Conservation (phyloP, 2,888 invertebrate genomes). For the Glomeris marginata region DNA sequence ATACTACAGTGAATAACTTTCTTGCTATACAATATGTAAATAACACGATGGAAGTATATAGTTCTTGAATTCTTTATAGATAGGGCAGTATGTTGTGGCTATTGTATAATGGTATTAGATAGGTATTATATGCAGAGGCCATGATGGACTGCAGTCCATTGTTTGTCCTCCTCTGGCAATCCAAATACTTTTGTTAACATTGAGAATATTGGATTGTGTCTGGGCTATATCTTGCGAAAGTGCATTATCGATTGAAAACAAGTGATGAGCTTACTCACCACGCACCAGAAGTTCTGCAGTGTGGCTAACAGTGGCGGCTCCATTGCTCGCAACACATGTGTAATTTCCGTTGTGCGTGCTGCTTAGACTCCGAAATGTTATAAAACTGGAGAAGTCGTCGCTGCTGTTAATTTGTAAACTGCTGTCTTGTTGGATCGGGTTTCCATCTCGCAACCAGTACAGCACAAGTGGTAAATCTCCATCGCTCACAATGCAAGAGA, state of each 20-base stretch:
- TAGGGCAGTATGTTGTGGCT: no score
- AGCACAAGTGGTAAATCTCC: slow-evolving; percentile 66
- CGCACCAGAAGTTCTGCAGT: slow-evolving; percentile 58
- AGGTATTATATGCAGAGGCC: no score
- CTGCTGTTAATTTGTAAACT: slow-evolving; percentile 5
- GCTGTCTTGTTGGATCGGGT: slow-evolving; percentile 29
- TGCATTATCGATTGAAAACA: background rate
- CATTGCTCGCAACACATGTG: slow-evolving; percentile 55
- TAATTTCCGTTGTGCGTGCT: slow-evolving; percentile 28
- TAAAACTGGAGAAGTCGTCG: slow-evolving; percentile 9
- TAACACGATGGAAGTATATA: no score
- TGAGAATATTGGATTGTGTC: no score
- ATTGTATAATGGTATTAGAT: no score
- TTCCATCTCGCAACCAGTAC: slow-evolving; percentile 69
- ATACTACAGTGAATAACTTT: no score
- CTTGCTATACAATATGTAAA: no score
- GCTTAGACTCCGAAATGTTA: slow-evolving; percentile 12
- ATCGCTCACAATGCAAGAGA: slow-evolving; percentile 62
- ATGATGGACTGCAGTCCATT: no score
- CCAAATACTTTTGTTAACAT: no score
- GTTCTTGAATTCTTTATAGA: no score
- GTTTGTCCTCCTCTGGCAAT: no score
- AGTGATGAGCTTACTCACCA: slow-evolving; percentile 37
- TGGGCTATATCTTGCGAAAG: no score
- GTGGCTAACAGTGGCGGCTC: slow-evolving; percentile 55